Base-by-base conservation (phyloP, 2,113 vertebrate species). In the Mesitornis unicolor region DNA sequence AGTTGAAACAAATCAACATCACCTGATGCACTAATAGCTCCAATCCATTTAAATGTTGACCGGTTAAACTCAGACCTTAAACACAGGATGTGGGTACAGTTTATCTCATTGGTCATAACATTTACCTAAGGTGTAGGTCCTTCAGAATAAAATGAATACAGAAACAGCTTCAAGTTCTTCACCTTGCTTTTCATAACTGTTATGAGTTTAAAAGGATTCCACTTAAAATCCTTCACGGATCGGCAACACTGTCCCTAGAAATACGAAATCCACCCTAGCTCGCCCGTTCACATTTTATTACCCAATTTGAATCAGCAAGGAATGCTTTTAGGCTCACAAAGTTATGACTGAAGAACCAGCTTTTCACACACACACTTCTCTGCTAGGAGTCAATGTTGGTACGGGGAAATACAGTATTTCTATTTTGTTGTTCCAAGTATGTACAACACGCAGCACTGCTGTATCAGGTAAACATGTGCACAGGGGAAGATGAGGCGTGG, bases 261-360 rank as follows among this genome's bases (percentile, higher is more conserved):
- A 95, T 54, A 91, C 11, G 47, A 84, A 77, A 95, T 51, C 92
- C 78, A 90, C 84, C 89, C 18, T 9, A 51, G 78, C 80, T 92
- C 76, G 38, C 94, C 90, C 69, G 10, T 21, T 69, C 71, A 71
- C 83, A 40, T 93, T 88, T 94, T 84, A 95, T 96, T 95, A 96
- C 96, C 98, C 98, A 98, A 98, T 97, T 97, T 98, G 97, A 98
- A 97, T 98, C 96, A 82, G 50, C 95, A 97, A 98, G 98, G 98
- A 99, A 99, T 99, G 98, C 97, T 98, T 99, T 98, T 98, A 98
- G 97, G 98, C 98, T 98, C 98, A 98, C 98, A 98, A 98, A 96
- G 97, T 98, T 98, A 97, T 95, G 97, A 98, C 88, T 94, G 96
- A 97, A 98, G 98, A 98, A 98, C 97, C 97, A 98, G 97, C 97